These are phyloP conservation scores for Phrynocephalus vlangalii DNA, from an alignment of 2,797 vertebrate genomes.

Conservation along the genomic window DNA sequence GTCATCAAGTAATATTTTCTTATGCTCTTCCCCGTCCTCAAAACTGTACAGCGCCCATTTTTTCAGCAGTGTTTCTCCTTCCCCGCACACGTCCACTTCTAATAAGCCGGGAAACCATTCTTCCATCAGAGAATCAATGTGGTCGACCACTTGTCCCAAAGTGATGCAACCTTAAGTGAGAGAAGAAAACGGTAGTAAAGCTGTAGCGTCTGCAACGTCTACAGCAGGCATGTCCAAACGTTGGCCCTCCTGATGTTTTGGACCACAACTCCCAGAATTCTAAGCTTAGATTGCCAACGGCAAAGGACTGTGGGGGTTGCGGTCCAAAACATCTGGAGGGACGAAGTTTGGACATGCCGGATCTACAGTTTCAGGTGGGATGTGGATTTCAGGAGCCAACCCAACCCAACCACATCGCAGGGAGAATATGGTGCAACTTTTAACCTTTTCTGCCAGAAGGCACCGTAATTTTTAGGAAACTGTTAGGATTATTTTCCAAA, in stretches of 20 bases:
- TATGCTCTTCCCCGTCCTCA: slow-evolving; percentile 87
- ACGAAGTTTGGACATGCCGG: not conserved
- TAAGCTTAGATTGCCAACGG: no score
- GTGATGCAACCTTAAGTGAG: slow-evolving; percentile 86
- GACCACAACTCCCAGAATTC: no score
- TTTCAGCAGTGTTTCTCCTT: slow-evolving; percentile 92
- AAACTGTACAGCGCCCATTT: slow-evolving; percentile 96
- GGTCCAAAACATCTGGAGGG: no score
- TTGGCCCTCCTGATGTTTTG: no score
- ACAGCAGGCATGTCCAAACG: no score
- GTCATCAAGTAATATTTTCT: slow-evolving; percentile 91
- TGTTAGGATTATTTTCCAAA: slow-evolving; percentile 82
- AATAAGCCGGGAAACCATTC: slow-evolving; percentile 96
- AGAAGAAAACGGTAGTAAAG: slow-evolving; percentile 34
- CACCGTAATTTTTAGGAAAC: slow-evolving; percentile 92
- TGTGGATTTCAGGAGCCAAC: not conserved
- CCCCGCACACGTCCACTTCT: slow-evolving; percentile 91
- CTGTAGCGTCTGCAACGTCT: no score
- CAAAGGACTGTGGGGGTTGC: no score
- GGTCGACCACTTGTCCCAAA: slow-evolving; percentile 96
- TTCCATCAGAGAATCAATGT: slow-evolving; percentile 95
- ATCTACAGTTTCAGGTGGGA: not conserved
- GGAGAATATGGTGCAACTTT: slow-evolving; percentile 36
- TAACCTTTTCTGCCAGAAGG: slow-evolving; percentile 94
- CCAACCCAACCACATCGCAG: no score